Conservation (phyloP, 2,888 invertebrate genomes). For the Phytoseiulus persimilis region DNA sequence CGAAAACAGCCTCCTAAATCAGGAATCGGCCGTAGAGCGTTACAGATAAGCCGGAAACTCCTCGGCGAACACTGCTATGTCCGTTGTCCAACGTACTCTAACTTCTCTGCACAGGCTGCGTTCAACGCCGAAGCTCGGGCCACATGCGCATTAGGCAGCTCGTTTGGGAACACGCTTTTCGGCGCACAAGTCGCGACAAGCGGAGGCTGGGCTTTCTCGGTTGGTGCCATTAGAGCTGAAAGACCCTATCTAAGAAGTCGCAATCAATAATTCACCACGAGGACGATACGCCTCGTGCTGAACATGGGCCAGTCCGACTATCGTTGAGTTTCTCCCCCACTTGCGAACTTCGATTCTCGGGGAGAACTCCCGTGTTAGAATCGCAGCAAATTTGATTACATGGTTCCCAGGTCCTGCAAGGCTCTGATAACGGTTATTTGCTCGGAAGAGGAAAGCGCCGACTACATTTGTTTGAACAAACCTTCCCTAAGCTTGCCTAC, state of each 20-base stretch:
- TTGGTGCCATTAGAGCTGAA: not conserved
- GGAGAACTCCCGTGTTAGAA: not conserved
- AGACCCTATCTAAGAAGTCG: not conserved
- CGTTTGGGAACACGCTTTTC: not conserved
- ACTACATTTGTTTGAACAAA: not conserved
- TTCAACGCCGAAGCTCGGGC: too few relatives aligned
- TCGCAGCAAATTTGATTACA: not conserved
- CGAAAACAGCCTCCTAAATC: too few relatives aligned
- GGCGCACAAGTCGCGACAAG: not conserved
- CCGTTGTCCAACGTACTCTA: too few relatives aligned
- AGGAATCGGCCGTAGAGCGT: too few relatives aligned
- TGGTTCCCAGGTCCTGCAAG: not conserved
- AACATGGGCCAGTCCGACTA: too few relatives aligned
- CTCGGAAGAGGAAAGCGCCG: not conserved
- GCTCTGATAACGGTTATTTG: not conserved
- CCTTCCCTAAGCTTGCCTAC: not conserved
- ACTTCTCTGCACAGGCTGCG: too few relatives aligned
- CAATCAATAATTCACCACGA: not conserved
- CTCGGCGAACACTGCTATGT: too few relatives aligned
- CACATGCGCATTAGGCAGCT: too few relatives aligned
- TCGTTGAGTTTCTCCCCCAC: not conserved
- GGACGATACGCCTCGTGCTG: not conserved
- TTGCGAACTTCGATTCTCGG: not conserved
- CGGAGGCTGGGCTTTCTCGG: not conserved
- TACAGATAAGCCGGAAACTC: too few relatives aligned